These are phyloP conservation scores for Mesocentrotus franciscanus DNA, from an alignment of 53 echinoderm and acorn worm species.

Conservation along the genomic window DNA sequence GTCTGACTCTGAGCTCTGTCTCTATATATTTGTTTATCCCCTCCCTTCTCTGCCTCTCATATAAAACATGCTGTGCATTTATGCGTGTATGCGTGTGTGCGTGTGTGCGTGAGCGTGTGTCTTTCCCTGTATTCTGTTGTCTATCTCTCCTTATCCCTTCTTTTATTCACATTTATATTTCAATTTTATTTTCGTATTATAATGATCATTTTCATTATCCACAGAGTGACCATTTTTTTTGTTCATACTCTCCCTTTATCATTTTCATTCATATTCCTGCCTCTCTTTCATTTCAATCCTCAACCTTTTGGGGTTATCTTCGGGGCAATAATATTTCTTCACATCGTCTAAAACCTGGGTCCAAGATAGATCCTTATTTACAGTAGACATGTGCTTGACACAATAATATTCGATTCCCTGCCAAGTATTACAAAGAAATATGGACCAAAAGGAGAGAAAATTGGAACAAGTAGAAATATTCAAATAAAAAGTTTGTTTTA, in stretches of 20 bases:
- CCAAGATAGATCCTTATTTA: background rate
- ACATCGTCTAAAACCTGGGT: background rate
- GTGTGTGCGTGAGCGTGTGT: too few species aligned
- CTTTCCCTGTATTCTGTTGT: background rate
- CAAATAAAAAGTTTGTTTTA: conserved; percentile 61
- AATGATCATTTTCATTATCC: background rate
- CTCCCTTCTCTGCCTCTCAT: background rate
- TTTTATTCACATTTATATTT: background rate
- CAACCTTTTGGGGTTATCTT: background rate
- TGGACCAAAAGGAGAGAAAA: conserved; percentile 19
- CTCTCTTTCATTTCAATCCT: background rate
- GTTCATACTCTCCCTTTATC: too few species aligned
- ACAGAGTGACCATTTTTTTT: background rate
- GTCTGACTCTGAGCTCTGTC: background rate
- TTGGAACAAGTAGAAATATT: conserved; percentile 38
- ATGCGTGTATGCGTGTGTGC: too few species aligned
- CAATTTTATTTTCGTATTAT: background rate
- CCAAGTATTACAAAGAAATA: background rate
- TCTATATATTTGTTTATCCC: background rate
- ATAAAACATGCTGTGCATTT: too few species aligned
- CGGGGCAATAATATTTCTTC: background rate
- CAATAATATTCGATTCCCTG: background rate
- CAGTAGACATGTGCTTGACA: conserved; percentile 1
- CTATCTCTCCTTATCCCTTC: background rate
- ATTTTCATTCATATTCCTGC: background rate